These are phyloP conservation scores for Notothenia rossii DNA, from an alignment of 2,113 vertebrate species.

Conservation along the genomic window DNA sequence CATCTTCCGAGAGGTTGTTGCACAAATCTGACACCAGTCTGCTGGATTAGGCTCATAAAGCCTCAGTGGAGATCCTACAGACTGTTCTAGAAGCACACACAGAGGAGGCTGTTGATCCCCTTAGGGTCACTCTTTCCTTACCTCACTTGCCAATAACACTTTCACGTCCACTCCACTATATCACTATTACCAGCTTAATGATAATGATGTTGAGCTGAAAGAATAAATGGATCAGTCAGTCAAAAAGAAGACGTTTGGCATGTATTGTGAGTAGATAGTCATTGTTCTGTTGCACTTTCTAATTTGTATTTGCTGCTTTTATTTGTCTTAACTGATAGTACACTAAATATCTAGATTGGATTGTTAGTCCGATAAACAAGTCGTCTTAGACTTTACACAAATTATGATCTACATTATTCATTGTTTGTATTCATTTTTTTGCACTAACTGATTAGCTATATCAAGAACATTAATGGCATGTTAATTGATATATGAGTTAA, in stretches of 20 bases:
- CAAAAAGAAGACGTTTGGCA: neutral
- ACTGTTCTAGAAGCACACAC: neutral
- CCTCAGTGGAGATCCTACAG: neutral
- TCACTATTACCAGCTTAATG: neutral
- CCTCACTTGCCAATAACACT: neutral
- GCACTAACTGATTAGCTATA: neutral
- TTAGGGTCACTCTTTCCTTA: neutral
- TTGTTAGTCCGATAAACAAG: neutral
- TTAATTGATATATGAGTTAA: neutral
- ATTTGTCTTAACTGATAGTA: neutral
- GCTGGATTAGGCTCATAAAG: conserved; percentile 3
- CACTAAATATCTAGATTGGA: neutral
- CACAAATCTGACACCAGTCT: conserved; percentile 2
- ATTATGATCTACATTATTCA: neutral
- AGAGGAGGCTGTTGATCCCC: neutral
- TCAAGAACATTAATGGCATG: neutral
- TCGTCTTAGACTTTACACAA: neutral
- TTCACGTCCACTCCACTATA: neutral
- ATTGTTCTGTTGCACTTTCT: neutral
- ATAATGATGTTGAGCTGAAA: neutral
- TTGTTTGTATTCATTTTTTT: neutral
- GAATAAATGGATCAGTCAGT: neutral
- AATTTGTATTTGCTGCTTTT: too few species aligned
- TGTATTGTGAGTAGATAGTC: neutral
- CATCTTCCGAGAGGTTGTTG: conserved; percentile 8